Evolutionary conservation across 2,113 vertebrate species (phyloP), one percentile per base, ranked within the genome.

Genomic region (Grus americana): DNA sequence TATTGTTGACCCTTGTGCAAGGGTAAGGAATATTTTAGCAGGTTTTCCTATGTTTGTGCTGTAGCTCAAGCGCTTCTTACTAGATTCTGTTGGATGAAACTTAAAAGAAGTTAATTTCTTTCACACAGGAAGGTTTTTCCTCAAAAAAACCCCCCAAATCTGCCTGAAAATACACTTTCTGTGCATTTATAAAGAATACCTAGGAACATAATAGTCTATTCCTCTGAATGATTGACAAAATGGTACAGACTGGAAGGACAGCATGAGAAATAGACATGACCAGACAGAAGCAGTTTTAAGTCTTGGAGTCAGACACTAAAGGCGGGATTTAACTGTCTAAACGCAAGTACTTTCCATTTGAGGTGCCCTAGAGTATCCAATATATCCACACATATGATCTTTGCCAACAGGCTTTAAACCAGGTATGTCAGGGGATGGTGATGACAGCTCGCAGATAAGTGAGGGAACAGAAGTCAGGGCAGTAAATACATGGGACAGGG

Each of bases 391-490:
- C 96, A 94, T 96, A 96, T 95, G 94, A 96, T 97, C 87, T 95
- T 97, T 96, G 95, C 95, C 95, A 97, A 93, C 81, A 96, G 96
- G 95, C 96, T 96, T 97, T 96, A 97, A 90, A 92, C 57, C 87
- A 94, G 95, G 90, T 96, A 76, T 0, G 3, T 95, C 92, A 93
- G 81, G 27, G 66, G 11, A 79, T 96, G 82, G 96, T 96, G 95
- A 95, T 96, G 94, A 94, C 95, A 96, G 90, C 81, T 85, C 79
- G 78, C 90, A 94, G 87, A 76, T 88, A 94, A 94, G 90, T 92
- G 87, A 96, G 85, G 94, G 95, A 96, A 82, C 46, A 94, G 91
- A 86, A 94, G 29, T 85, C 0, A 3, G 22, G 70, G 84, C 71
- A 94, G 74, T 93, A 95, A 96, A 94, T 97, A 58, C 58, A 73